Evolutionary conservation across 2,888 invertebrate species (phyloP), one percentile per base, ranked within the genome.

Genomic region (Phragmatobia fuliginosa): DNA sequence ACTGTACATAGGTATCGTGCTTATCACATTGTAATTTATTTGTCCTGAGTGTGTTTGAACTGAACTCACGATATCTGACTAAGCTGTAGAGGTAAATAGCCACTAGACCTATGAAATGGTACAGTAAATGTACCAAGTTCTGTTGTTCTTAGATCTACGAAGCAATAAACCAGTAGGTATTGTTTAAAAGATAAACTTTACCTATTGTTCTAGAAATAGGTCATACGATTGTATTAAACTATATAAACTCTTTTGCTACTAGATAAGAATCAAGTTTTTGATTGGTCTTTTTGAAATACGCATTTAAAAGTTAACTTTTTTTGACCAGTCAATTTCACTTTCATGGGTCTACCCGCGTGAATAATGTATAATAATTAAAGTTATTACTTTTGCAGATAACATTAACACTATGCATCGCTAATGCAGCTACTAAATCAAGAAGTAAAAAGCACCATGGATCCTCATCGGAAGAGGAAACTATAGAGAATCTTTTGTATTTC

Each of bases 401-500:
- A 70, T 77, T 92, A 67, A 74, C 82, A 25, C 71, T 91, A 4
- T 88, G 90, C 56, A 74, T 90, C 52, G 78, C 87, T 2, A 74
- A 75, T 52, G 78, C 82, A 2, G 14, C 84, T 1, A 75, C 90
- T 31, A 90, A 83, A 63, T 70, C 72, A 14, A 74, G 52, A 66
- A 66, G 62, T 31, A 74, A 32, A 38, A 82, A 74, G 49, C 84
- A 83, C 56, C 76, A 85, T 62, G 67, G 65, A 0, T 88, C 87
- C 5, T 87, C 91, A 3, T 92, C 92, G 31, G 93, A 90, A 4
- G 92, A 93, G 68, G 92, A 93, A 68, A 93, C 92, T 62, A 91
- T 94, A 61, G 94, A 94, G 62, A 94, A 94, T 61, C 85, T 95
- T 2, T 76, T 95, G 0, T 94, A 93, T 74, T 94, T 88, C 76